A percentile compares a stretch with the other conserved stretches of the same genome.
These are phyloP conservation scores for Patagioenas fasciata DNA, from an alignment of 2,113 vertebrate species.

Conservation along the genomic window DNA sequence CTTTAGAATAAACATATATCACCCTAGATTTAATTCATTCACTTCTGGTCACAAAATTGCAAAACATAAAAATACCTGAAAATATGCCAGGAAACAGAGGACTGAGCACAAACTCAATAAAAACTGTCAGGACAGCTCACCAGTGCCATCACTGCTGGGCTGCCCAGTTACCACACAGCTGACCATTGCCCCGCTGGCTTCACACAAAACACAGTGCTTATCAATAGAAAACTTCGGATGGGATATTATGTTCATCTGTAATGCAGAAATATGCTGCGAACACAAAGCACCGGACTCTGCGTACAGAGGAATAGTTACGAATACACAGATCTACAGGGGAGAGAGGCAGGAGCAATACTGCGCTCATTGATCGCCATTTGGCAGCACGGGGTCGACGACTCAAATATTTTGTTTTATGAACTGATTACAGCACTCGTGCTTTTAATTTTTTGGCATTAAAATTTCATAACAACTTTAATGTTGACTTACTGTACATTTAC, in stretches of 20 bases:
- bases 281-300: fast-evolving
- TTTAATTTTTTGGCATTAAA: constrained; percentile 62
- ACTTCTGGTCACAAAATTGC: neutral
- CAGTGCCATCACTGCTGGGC: neutral
- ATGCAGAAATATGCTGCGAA: neutral
- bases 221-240: neutral
- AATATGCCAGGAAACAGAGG: neutral
- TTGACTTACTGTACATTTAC: neutral
- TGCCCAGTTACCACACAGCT: neutral
- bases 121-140: too few species aligned
- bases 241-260: neutral
- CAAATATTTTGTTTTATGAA: constrained; percentile 9
- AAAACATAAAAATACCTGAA: neutral
- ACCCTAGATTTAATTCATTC: neutral
- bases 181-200: neutral
- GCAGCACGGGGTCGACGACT: neutral
- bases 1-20: neutral
- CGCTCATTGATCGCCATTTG: neutral
- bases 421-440: neutral
- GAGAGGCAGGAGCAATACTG: neutral
- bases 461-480: constrained; percentile 30
- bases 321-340: neutral
- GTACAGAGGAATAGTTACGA: neutral
- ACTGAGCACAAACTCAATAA: neutral
- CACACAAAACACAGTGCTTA: neutral